Conservation (phyloP, 2,888 invertebrate species). For the Sesamia inferens region DNA sequence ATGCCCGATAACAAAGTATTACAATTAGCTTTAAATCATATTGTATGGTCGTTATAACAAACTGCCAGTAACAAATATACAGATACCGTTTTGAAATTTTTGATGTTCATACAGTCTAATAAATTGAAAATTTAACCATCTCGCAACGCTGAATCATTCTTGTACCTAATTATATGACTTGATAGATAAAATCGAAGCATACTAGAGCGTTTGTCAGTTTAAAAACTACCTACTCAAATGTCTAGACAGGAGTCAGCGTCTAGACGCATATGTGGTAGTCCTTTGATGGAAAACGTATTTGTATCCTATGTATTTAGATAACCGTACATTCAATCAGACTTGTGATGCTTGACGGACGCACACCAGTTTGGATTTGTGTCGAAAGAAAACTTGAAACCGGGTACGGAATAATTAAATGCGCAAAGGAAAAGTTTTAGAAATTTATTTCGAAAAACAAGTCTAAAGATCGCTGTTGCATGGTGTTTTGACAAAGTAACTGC, state of each 20-base stretch:
- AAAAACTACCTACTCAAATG: conserved; percentile 40
- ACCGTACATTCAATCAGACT: conserved; percentile 39
- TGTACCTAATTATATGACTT: conserved; percentile 28
- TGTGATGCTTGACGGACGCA: conserved; percentile 32
- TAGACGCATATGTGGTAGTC: conserved; percentile 51
- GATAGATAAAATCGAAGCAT: conserved; percentile 33
- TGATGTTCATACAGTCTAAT: background rate
- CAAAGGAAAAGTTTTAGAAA: conserved; percentile 11
- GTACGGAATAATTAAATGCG: conserved; percentile 30
- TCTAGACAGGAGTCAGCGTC: conserved; percentile 46
- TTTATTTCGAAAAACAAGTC: background rate
- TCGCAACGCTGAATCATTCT: conserved; percentile 34
- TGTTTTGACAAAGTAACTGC: conserved; percentile 27
- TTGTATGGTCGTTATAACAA: background rate
- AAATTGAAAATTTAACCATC: conserved; percentile 3
- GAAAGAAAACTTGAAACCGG: conserved; percentile 26
- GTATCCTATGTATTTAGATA: conserved; percentile 44
- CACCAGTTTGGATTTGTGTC: conserved; percentile 36
- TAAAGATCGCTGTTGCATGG: background rate
- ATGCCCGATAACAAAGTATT: conserved; percentile 37
- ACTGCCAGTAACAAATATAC: background rate
- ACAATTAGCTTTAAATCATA: conserved; percentile 9
- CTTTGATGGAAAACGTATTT: conserved; percentile 46
- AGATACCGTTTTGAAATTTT: background rate
- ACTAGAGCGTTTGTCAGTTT: conserved; percentile 34